Conservation (phyloP, 2,797 vertebrate genomes). For the Darevskia mixta region DNA sequence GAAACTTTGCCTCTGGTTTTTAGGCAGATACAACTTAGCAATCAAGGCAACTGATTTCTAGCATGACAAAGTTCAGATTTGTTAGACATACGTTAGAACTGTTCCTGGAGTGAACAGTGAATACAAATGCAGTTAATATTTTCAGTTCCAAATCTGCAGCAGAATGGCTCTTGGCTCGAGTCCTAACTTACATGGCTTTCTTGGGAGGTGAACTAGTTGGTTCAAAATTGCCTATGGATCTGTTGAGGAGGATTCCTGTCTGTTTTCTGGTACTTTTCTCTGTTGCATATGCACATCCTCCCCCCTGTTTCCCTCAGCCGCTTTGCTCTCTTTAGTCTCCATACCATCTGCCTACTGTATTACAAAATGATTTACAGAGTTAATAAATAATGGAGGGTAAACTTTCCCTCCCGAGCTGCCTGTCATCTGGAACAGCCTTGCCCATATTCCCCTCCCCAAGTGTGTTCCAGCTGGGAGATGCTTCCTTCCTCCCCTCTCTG, state of each 20-base stretch:
- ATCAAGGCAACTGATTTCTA: neutral
- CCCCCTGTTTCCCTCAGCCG: neutral
- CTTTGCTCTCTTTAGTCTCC: neutral
- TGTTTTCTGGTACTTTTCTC: neutral
- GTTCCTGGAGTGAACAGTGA: neutral
- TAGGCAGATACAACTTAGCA: neutral
- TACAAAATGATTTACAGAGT: conserved; percentile 28
- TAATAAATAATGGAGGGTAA: conserved; percentile 44
- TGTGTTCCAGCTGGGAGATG: neutral
- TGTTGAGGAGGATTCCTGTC: neutral
- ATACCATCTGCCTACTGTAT: neutral
- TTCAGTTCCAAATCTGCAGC: neutral
- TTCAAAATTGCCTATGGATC: neutral
- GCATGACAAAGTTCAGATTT: neutral
- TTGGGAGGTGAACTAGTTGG: neutral
- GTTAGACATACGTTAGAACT: neutral
- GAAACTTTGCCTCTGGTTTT: neutral
- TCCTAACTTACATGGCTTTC: neutral
- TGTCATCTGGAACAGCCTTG: conserved; percentile 5
- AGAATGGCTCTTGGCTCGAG: neutral
- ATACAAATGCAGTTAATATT: neutral
- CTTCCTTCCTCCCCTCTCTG: neutral
- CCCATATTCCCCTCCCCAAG: too few species aligned
- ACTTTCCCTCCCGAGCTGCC: neutral
- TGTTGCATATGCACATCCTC: too few species aligned